Base-by-base conservation (phyloP, 2,797 vertebrate species). In the Lepilemur ruficaudatus region DNA sequence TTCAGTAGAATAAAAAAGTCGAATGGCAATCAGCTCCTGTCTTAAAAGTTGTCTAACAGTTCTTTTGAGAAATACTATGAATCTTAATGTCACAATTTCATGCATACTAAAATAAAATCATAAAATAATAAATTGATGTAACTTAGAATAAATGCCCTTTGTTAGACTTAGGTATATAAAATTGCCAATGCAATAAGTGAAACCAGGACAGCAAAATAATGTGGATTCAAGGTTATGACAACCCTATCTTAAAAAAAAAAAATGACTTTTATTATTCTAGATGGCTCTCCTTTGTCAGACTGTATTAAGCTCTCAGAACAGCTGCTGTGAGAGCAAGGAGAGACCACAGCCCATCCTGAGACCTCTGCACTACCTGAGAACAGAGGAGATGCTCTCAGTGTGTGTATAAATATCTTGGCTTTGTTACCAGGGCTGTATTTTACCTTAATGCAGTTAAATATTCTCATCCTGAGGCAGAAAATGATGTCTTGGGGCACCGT, bases 401-500 rank as follows among this genome's bases (percentile, higher is more conserved):
- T 75, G 80, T 55, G 50, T 30, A 79, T 0, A 0, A 89, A 94
- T 35, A 90, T 25, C 38, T 84, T 90, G 57, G 52, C 67, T 91
- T 85, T 92, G 79, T 78, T 75, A 41, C n/a, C 81, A 57, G 84
- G 93, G 89, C 59, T 94, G 57, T 69, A 97, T 63, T 88, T 94
- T 88, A 69, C 78, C 83, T 98, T 80, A 89, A 93, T 94, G 95
- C 93, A 50, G 30, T 95, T 98, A 97, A 97, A 3, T 96, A 95
- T 96, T 94, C 75, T 98, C 93, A 96, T 97, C 97, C 96, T 35
- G 76, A 97, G 96, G 46, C 92, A 96, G 95, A 97, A 98, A 98
- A 93, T 93, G 73, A 65, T 97, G 94, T 98, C 98, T 93, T 95
- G 72, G 82, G 97, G 84, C 69, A 73, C 55, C 25, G 13, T 93